Percentiles rank a stretch among this genome's conserved stretches.
phyloP scores from a whole-genome alignment of 2,888 invertebrate genomes.

The Orthosia gracilis region DNA sequence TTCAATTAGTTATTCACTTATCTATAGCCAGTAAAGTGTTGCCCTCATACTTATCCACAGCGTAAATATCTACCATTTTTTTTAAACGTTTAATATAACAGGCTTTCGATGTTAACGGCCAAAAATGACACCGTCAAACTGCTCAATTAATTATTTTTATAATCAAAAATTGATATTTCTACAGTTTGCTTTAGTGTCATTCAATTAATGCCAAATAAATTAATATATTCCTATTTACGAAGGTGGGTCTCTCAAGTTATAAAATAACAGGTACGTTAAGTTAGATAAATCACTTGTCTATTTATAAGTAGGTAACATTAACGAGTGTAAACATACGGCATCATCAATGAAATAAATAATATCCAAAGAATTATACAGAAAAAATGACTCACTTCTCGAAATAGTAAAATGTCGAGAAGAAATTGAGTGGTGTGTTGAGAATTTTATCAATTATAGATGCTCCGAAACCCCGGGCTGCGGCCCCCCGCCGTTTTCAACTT shows the following conservation, averaged over 20 bases:
- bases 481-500: constrained; percentile 76
- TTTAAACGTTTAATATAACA: constrained; percentile 19
- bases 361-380: constrained; percentile 68
- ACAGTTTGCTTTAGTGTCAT: constrained; percentile 44
- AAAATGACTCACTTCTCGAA: constrained; percentile 77
- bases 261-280: constrained; percentile 39
- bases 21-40: neutral
- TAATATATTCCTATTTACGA: constrained; percentile 37
- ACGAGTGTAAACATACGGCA: constrained; percentile 57
- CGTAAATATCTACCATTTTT: neutral
- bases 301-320: constrained; percentile 54
- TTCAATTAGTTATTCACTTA: constrained; percentile 3
- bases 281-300: constrained; percentile 53
- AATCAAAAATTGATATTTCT: constrained; percentile 48
- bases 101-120: constrained; percentile 32
- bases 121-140: constrained; percentile 44
- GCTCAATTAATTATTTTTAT: constrained; percentile 46
- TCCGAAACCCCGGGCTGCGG: constrained; percentile 66
- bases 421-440: constrained; percentile 83
- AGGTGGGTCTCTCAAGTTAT: constrained; percentile 27
- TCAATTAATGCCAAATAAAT: constrained; percentile 49
- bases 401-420: constrained; percentile 81
- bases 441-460: constrained; percentile 87
- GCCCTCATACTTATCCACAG: neutral
- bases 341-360: constrained; percentile 66